Percentiles rank a stretch among this genome's conserved stretches.
These are phyloP conservation scores for Avahi laniger DNA, from an alignment of 2,797 vertebrate genomes.

Conservation along the genomic window DNA sequence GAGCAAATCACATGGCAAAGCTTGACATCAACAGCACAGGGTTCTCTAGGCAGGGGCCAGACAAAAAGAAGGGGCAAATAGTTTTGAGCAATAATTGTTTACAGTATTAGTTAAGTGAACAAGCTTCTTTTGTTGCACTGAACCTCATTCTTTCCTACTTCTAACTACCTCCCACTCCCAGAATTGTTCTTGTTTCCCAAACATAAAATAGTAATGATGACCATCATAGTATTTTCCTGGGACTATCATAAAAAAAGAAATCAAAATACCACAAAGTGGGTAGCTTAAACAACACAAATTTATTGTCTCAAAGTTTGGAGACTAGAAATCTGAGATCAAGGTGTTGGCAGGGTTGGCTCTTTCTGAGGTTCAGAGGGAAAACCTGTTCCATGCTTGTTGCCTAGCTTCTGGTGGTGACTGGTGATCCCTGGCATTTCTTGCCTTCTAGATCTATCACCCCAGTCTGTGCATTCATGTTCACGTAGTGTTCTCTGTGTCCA, in stretches of 20 bases:
- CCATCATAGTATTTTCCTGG: background rate
- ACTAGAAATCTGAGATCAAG: background rate
- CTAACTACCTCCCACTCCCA: rapidly evolving
- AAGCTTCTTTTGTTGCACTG: background rate
- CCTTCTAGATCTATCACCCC: background rate
- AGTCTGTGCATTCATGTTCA: background rate
- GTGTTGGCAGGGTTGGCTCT: background rate
- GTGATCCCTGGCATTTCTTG: background rate
- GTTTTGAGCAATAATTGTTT: background rate
- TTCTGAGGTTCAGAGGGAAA: background rate
- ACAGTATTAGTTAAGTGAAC: background rate
- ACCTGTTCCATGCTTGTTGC: background rate
- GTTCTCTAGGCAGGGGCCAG: background rate
- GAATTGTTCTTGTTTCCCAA: background rate
- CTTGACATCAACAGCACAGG: background rate
- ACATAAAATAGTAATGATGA: background rate
- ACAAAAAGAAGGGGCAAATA: background rate
- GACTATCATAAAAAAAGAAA: background rate
- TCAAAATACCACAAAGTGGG: background rate
- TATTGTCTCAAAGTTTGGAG: background rate
- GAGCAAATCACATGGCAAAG: background rate
- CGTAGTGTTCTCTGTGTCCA: background rate
- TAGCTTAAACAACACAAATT: background rate
- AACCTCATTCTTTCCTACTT: background rate
- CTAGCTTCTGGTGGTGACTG: background rate